Base-by-base conservation (phyloP, 2,888 invertebrate genomes). In the Graphium colonna region DNA sequence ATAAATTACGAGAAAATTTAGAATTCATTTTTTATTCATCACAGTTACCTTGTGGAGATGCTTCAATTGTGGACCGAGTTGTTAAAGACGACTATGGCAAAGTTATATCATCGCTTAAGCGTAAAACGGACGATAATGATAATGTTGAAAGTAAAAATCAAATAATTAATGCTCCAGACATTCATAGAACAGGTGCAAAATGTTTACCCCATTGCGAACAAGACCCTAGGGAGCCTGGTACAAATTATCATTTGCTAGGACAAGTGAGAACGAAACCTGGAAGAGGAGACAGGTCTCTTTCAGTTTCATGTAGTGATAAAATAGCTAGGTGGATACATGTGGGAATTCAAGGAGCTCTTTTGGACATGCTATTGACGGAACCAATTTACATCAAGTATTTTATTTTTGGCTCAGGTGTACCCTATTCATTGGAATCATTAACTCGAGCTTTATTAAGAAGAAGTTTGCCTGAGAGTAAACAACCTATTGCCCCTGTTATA, bases 301-400 rank as follows among this genome's bases (percentile, higher is more conserved):
- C 97, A 8, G 93, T 98, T 66, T 97, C 97, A 0, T 98, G 98
- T 78, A 98, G 97, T 78, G 98, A 98, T 81, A 98, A 98, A 90
- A 85, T 98, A 10, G 93, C 97, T 1, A 93, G 94, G 67, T 98
- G 98, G 98, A 93, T 95, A 70, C 87, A 95, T 56, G 72, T 97
- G 28, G 98, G 98, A 0, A 73, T 96, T 18, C 97, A 96, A 87
- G 98, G 98, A 2, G 92, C 95, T 2, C 80, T 98, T 2, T 73
- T 98, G 44, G 92, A 93, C 58, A 77, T 92, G 56, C 74, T 97
- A 18, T 76, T 97, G 16, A 69, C 85, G 2, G 69, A 88, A 54
- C 94, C 95, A 9, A 91, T 98, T 67, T 93, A 92, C 73, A 82
- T 98, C 0, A 80, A 90, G 50, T 91, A 93, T 49, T 90, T 96